phyloP scores from a whole-genome alignment of 2,113 vertebrate genomes.

The Heterocephalus glaber region DNA sequence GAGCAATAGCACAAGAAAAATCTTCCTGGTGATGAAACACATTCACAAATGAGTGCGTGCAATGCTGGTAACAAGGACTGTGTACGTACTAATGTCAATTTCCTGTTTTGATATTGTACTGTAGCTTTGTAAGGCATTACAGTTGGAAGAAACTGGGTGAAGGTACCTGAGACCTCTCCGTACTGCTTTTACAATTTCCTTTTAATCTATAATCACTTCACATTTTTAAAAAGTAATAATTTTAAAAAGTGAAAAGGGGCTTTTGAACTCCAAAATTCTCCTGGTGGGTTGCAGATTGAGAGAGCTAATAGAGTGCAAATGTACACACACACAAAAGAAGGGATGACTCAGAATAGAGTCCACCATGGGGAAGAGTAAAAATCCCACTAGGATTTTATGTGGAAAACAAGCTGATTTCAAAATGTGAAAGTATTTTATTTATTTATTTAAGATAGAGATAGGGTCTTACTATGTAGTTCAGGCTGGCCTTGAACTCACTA shows the following conservation, averaged over 20 bases:
- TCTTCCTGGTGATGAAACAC: neutral
- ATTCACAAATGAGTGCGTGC: neutral
- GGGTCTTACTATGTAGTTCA: neutral
- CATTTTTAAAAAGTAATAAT: neutral
- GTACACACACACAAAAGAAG: neutral
- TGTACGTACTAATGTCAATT: neutral
- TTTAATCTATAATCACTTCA: neutral
- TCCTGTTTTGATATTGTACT: neutral
- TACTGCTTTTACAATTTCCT: neutral
- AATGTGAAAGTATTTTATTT: neutral
- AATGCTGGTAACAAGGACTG: neutral
- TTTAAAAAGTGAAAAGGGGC: neutral
- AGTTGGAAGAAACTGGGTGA: neutral
- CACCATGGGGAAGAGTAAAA: neutral
- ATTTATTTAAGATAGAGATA: neutral
- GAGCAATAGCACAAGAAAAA: neutral
- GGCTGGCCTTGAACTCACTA: neutral
- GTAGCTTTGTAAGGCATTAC: neutral
- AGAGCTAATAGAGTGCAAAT: neutral
- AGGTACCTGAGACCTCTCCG: neutral
- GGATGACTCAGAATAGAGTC: neutral
- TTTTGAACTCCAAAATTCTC: slow-evolving; percentile 6
- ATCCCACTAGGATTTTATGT: neutral
- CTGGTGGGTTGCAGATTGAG: neutral
- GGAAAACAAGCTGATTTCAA: neutral